Percentiles rank a stretch among this genome's conserved stretches.
Evolutionary conservation across 2,797 vertebrate species (phyloP).

Genomic region (Tangara arthus): DNA sequence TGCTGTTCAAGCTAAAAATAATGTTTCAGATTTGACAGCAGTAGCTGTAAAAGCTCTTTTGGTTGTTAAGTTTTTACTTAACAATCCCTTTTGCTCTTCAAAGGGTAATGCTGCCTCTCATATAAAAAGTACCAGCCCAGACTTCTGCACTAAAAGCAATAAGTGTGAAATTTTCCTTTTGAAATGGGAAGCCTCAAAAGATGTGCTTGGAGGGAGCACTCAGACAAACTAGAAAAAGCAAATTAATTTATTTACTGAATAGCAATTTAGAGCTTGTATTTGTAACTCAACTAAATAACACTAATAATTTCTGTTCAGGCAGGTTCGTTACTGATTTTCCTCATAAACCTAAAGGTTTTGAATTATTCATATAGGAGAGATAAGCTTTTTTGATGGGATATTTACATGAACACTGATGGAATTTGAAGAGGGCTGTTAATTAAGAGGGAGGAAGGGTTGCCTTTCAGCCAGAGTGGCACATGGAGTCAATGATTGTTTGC

Average conservation of each 20-base stretch:
- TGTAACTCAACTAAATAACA: background rate
- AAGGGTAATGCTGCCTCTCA: background rate
- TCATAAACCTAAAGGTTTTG: background rate
- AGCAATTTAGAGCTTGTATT: background rate
- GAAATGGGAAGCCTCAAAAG: background rate
- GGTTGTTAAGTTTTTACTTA: background rate
- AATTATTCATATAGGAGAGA: background rate
- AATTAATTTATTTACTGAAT: background rate
- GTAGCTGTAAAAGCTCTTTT: background rate
- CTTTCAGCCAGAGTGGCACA: background rate
- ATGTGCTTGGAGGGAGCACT: background rate
- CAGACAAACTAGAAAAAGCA: background rate
- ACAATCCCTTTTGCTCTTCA: background rate
- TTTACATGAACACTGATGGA: background rate
- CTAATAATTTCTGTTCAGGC: background rate
- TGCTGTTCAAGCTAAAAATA: background rate
- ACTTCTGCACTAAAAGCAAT: background rate
- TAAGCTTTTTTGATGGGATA: background rate
- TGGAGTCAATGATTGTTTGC: rapidly evolving
- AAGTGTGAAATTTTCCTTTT: background rate
- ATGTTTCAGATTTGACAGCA: background rate
- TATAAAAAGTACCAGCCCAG: background rate
- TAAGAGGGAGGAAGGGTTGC: background rate
- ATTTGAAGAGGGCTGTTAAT: background rate
- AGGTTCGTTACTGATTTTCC: background rate